Base-by-base conservation (phyloP, 2,888 invertebrate genomes). In the Cerceris rybyensis region DNA sequence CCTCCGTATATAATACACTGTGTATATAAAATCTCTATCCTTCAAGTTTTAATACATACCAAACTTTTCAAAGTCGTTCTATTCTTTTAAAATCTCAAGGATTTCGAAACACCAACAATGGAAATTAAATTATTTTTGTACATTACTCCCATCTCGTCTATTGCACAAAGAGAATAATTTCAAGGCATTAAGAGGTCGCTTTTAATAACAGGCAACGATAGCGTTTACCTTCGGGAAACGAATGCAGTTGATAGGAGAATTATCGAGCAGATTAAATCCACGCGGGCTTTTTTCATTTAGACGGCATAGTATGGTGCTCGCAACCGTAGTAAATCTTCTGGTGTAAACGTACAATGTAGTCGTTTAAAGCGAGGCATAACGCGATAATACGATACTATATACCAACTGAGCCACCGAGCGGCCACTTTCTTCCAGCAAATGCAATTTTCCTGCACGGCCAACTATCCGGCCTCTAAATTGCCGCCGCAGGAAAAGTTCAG, bases 391-490 rank as follows among this genome's bases (percentile, higher is more conserved):
- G 70, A 11, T 54, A 61, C 42, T 55, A 55, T 59, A 43, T 70
- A 2, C 7, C 9, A 43, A 46, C n/a, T 9, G 43, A 64, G 58
- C 49, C 57, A 65, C n/a, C 17, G 17, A 46, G 59, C 74, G 75
- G 55, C 79, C 71, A 70, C 76, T 81, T 83, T 70, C 80, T 75
- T 75, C 70, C 73, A 66, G 77, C 75, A 69, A 86, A 87, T 84
- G 87, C 82, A 86, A 87, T 86, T 87, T 85, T 84, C 82, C 82
- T 73, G 73, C 70, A 65, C 73, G 8, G 63, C 64, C 54, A 52
- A 42, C 43, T 49, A 54, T 60, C 17, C 63, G 70, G 54, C 52
- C 46, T 69, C 75, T 67, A 81, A 81, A 83, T 81, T 82, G 80
- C 75, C 70, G 65, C 59, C 17, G 66, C 57, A 43, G 69, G 66